Evolutionary conservation across 35 echinoderm and acorn worm genomes (phyloP), one percentile per base, ranked within the genome.

Genomic region (Strongylocentrotus purpuratus): DNA sequence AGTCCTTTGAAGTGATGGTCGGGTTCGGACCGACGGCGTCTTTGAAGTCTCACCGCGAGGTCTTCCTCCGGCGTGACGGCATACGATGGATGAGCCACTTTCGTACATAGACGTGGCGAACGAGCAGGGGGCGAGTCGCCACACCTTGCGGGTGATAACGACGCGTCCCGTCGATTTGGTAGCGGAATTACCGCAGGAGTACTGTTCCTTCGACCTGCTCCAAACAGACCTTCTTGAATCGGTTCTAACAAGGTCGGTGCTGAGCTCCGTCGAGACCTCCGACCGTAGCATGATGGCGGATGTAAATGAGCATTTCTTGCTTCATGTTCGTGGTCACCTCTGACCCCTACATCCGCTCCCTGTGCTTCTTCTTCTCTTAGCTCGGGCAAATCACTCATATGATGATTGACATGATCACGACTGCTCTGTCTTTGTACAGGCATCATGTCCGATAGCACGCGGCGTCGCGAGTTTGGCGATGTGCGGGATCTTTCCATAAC

Each of bases 181-280:
- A 93, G 45, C 1, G 91, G 48, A 12, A 93, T 58, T 2, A 93
- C 48, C 11, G 91, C 20, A n/a, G 91, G 91, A 31, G 91, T 93
- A 58, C 91, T 93, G 48, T 93, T 93, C 46, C 91, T 47, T 46
- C 91, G 45, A 58, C 91, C 91, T 48, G 45, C n/a, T 58, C 91
- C 91, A 22, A 93, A 93, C n/a, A 93, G 45, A 93, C 91, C 91
- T 93, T 93, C 91, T 46, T 93, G 91, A 28, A 93, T 93, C n/a
- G 91, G 91, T 58, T 93, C 91, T 33, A 93, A 46, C 13, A 93
- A 32, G n/a, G 91, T 93, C 91, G 91, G 91, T 31, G 91, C 91
- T 46, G 91, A 93, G 28, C 91, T 93, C 48, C 91, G 91, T 2
- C 91, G 91, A 18, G 91, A 93, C 58, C 91, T 47, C 25, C 91